Conservation (phyloP, 2,888 invertebrate species). For the Lissocephala sabroskyi region DNA sequence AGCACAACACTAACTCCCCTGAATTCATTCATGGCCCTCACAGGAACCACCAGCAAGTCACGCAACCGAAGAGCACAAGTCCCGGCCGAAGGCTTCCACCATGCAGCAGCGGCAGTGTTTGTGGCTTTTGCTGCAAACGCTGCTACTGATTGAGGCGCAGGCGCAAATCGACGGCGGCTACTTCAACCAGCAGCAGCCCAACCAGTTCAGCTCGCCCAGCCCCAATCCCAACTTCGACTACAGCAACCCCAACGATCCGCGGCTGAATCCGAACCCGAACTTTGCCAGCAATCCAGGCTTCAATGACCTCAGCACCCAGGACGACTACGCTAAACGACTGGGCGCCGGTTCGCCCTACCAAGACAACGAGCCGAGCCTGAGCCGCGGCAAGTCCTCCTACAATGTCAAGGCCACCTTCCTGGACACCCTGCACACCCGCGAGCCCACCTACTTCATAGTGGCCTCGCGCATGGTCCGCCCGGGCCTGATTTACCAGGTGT, state of each 20-base stretch:
- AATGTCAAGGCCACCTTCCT: constrained; percentile 59
- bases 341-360: too few species aligned
- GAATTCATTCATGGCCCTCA: constrained; percentile 16
- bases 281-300: constrained; percentile 43
- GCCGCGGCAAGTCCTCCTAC: constrained; percentile 63
- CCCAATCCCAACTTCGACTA: too few species aligned
- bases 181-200: constrained; percentile 21
- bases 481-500: constrained; percentile 90
- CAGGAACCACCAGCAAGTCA: too few species aligned
- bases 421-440: constrained; percentile 61
- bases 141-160: constrained; percentile 43
- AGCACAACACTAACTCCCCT: constrained; percentile 3
- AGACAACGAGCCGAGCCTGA: constrained; percentile 50
- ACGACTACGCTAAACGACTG: constrained; percentile 47
- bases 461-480: constrained; percentile 93
- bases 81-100: too few species aligned
- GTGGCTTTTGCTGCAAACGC: constrained; percentile 45
- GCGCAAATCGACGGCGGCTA: constrained; percentile 31
- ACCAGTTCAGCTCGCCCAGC: constrained; percentile 23
- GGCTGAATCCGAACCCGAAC: constrained; percentile 33
- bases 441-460: constrained; percentile 88
- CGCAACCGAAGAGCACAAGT: background rate
- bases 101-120: constrained; percentile 30
- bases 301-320: constrained; percentile 50
- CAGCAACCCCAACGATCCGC: constrained; percentile 20